Evolutionary conservation across 1,140 invertebrate genomes (phyloP).

Genomic region (Teleogryllus occipitalis): DNA sequence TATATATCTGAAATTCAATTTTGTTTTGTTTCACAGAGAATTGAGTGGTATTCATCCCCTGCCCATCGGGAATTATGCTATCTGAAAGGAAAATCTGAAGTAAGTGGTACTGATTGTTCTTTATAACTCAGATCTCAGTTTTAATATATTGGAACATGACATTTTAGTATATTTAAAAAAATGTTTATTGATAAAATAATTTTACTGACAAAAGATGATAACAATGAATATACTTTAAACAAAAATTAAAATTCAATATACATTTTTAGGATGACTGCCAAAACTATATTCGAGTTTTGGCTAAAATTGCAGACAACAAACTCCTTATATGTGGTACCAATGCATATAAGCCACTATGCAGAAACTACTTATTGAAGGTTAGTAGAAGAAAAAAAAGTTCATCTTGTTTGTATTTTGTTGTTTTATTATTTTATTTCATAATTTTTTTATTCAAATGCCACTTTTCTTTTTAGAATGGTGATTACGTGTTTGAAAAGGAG

Average conservation of each 20-base stretch:
- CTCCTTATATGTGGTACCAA: slow-evolving; percentile 93
- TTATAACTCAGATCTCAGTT: not conserved
- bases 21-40: slow-evolving; percentile 48
- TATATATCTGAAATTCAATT: slow-evolving; percentile 17
- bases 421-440: not conserved
- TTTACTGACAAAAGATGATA: no score
- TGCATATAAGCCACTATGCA: slow-evolving; percentile 88
- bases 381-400: slow-evolving; percentile 26
- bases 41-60: slow-evolving; percentile 76
- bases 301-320: slow-evolving; percentile 56
- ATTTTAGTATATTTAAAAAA: no score
- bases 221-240: not conserved
- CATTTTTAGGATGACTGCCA: slow-evolving; percentile 72
- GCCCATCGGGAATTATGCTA: slow-evolving; percentile 75
- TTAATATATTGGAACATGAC: no score
- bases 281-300: slow-evolving; percentile 89
- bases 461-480: slow-evolving; percentile 45
- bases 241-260: slow-evolving; percentile 1
- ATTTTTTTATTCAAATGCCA: slow-evolving; percentile 19
- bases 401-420: not conserved
- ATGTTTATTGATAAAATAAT: no score
- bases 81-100: slow-evolving; percentile 77
- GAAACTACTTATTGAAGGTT: slow-evolving; percentile 59
- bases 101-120: slow-evolving; percentile 30
- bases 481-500: slow-evolving; percentile 49